Evolutionary conservation across 2,113 vertebrate species (phyloP).

Genomic region (Marmota monax): DNA sequence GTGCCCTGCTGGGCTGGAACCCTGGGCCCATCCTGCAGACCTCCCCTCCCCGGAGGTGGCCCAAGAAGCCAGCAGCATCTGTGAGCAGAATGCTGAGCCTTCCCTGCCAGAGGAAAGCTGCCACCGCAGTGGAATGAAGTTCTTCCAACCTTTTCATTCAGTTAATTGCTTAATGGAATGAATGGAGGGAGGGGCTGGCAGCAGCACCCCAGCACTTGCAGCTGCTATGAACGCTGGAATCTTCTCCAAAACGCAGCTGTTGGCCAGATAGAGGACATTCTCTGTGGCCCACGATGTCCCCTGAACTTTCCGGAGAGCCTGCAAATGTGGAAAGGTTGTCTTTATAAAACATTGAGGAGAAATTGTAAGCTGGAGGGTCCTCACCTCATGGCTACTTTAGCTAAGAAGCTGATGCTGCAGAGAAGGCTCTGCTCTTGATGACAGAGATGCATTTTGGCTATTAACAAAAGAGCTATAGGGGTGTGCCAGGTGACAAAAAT

Average conservation of each 20-base stretch:
- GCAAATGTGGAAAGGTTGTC: not conserved
- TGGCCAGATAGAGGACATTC: not conserved
- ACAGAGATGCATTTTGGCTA: not conserved
- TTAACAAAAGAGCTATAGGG: not conserved
- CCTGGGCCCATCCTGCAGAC: not conserved
- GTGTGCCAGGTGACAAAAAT: not conserved
- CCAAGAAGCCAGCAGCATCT: not conserved
- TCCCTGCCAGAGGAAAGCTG: not conserved
- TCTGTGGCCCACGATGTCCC: not conserved
- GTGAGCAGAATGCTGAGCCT: not conserved
- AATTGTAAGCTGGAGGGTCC: not conserved
- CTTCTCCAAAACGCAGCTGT: not conserved
- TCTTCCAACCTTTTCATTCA: not conserved
- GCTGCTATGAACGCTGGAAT: not conserved
- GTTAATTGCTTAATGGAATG: not conserved
- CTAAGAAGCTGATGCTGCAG: not conserved
- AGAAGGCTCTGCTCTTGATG: not conserved
- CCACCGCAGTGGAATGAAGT: not conserved
- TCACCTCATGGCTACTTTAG: not conserved
- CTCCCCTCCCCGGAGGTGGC: not conserved
- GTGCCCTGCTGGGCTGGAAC: not conserved
- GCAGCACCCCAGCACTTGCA: not conserved
- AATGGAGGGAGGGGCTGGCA: not conserved
- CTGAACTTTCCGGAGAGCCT: not conserved
- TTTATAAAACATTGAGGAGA: not conserved